Evolutionary conservation across 2,888 invertebrate species (phyloP), one percentile per base, ranked within the genome.

Genomic region (Caenorhabditis sulstoni): DNA sequence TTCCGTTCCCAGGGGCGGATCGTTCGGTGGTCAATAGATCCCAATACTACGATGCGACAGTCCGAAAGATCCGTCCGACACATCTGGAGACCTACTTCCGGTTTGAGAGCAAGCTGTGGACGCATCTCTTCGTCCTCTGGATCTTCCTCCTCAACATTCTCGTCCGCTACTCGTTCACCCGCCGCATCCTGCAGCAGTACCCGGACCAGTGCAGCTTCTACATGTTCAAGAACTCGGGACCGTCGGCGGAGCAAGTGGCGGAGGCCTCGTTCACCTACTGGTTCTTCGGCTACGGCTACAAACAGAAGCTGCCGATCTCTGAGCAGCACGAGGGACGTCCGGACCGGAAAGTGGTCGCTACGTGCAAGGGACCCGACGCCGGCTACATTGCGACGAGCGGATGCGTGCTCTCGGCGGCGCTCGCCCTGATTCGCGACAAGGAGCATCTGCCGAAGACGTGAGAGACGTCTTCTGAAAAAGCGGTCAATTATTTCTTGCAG

Each of bases 271-370:
- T 95, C 85, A 85, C 85, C 61, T 92, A 95, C 78, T 94, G 93
- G 37, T 93, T 96, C 86, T 92, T 93, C 81, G 96, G 95, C 0
- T 91, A 92, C 80, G 97, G 97, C 0, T 97, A 96, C 95, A 93
- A 93, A 41, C 93, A 93, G 62, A 90, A 93, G 53, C 87, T 68
- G n/a, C 74, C 80, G 18, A 22, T 78, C 0, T 82, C 81, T 9
- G 75, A 86, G 45, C 81, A 93, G 65, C 93, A 93, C 86, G 88
- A 91, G 2, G 92, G 92, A 0, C 91, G 93, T 14, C 94, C 94
- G 0, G 93, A 93, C 65, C 94, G 94, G 89, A 92, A 91, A 55
- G 91, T 95, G 49, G 92, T 93, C 45, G 94, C 93, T 0, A 93
- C 93, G 92, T 94, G 95, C 66, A 87, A 88, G n/a, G 92, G 92